Conservation (phyloP, 1,140 invertebrate species). For the Trachymyrmex cornetzi region DNA sequence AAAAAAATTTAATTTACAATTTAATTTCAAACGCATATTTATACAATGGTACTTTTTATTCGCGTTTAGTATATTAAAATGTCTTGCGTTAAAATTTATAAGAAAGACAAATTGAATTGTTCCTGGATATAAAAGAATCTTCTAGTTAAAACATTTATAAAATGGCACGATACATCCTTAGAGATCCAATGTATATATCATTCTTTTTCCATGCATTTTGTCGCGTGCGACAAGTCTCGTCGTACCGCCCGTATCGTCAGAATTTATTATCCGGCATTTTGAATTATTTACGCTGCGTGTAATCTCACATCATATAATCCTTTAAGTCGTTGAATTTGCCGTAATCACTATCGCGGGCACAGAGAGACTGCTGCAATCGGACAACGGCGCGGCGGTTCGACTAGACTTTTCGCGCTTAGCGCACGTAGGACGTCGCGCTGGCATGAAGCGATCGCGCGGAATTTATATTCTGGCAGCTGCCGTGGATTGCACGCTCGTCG, state of each 20-base stretch:
- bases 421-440: conserved; percentile 7
- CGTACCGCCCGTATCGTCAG: conserved; percentile 11
- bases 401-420: conserved; percentile 72
- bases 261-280: conserved; percentile 70
- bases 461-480: conserved; percentile 72
- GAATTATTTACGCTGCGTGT: conserved; percentile 70
- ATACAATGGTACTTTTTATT: not conserved
- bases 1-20: conserved; percentile 6
- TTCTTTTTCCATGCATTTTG: conserved; percentile 16
- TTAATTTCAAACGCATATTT: conserved; percentile 1
- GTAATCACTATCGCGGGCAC: conserved; percentile 38
- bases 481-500: conserved; percentile 20
- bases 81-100: not conserved
- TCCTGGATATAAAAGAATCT: not conserved
- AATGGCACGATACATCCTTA: not conserved
- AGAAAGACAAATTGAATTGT: not conserved
- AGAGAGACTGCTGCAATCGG: conserved; percentile 55
- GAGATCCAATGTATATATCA: not conserved
- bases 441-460: conserved; percentile 37
- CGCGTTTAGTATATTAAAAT: not conserved
- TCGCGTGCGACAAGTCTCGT: conserved; percentile 7
- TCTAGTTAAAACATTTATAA: not conserved
- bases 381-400: conserved; percentile 27
- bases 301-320: conserved; percentile 49
- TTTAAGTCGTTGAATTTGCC: conserved; percentile 58